These are phyloP conservation scores for Scaptomyza cyrtandrae DNA, from an alignment of 2,888 invertebrate genomes.

Conservation along the genomic window DNA sequence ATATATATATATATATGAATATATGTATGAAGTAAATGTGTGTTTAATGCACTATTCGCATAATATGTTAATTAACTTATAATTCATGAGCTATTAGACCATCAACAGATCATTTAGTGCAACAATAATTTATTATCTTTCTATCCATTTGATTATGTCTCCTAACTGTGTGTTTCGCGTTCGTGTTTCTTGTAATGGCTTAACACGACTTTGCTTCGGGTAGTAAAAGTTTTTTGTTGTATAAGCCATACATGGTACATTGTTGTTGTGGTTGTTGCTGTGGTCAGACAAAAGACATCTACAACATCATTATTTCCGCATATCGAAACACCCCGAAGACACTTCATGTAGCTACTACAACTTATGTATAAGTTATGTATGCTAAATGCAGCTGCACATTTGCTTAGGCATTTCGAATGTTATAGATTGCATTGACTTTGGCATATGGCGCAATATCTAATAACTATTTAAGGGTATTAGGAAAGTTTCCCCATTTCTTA, in stretches of 20 bases:
- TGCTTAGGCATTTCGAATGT: conserved; percentile 27
- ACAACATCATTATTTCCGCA: conserved; percentile 71
- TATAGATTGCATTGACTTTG: conserved; percentile 25
- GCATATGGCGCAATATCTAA: conserved; percentile 12
- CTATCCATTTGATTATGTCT: conserved; percentile 31
- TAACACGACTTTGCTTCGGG: conserved; percentile 55
- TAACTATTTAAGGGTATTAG: conserved; percentile 15
- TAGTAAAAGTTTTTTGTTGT: conserved; percentile 67
- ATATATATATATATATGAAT: conserved; percentile 75
- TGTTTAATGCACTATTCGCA: conserved; percentile 20
- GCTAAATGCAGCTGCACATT: conserved; percentile 58
- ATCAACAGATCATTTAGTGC: conserved; percentile 29
- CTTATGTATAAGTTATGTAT: conserved; percentile 32
- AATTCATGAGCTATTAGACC: conserved; percentile 52
- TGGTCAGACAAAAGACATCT: conserved; percentile 49
- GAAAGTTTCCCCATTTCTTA: conserved; percentile 6
- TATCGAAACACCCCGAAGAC: conserved; percentile 28
- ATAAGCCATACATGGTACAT: conserved; percentile 40
- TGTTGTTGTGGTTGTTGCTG: conserved; percentile 19
- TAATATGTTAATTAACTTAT: conserved; percentile 51
- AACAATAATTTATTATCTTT: conserved; percentile 13
- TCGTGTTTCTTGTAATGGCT: conserved; percentile 49
- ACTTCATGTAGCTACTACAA: not conserved
- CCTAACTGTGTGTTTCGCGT: conserved; percentile 7
- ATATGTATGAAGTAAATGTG: conserved; percentile 21